Conservation (phyloP, 2,113 vertebrate genomes). For the Microtus ochrogaster region DNA sequence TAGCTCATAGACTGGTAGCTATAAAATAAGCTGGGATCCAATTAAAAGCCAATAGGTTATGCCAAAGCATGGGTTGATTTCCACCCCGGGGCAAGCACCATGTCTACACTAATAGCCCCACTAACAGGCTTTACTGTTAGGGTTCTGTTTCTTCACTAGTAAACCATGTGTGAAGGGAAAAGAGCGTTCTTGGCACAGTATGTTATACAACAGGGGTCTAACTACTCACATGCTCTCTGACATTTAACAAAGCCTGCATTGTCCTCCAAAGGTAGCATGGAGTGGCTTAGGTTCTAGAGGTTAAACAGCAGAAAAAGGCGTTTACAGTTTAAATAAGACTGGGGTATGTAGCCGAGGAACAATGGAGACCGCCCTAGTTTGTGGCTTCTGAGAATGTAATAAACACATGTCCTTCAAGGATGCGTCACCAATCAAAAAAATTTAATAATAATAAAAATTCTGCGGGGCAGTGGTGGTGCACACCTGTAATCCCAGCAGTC, state of each 20-base stretch:
- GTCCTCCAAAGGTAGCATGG: constrained; percentile 48
- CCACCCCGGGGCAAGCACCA: background rate
- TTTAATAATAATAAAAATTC: constrained; percentile 33
- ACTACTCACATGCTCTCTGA: constrained; percentile 69
- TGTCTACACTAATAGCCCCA: constrained; percentile 64
- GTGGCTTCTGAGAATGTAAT: constrained; percentile 61
- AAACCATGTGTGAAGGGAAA: constrained; percentile 56
- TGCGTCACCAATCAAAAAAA: constrained; percentile 12
- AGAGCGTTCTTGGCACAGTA: constrained; percentile 66
- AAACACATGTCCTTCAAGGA: constrained; percentile 50
- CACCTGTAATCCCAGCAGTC: background rate
- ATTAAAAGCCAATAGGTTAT: constrained; percentile 69
- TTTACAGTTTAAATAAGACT: constrained; percentile 30
- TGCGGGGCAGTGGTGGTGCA: background rate
- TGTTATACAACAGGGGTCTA: constrained; percentile 47
- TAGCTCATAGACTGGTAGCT: constrained; percentile 60
- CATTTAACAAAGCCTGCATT: constrained; percentile 68
- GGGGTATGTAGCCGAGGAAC: constrained; percentile 21
- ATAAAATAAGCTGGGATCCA: constrained; percentile 69
- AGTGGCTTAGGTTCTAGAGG: background rate
- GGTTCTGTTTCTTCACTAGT: constrained; percentile 67
- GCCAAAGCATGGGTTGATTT: constrained; percentile 59
- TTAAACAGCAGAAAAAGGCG: constrained; percentile 22
- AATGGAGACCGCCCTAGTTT: constrained; percentile 46
- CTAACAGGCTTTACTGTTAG: constrained; percentile 65